Base-by-base conservation (phyloP, 2,888 invertebrate species). In the Panopea generosa region DNA sequence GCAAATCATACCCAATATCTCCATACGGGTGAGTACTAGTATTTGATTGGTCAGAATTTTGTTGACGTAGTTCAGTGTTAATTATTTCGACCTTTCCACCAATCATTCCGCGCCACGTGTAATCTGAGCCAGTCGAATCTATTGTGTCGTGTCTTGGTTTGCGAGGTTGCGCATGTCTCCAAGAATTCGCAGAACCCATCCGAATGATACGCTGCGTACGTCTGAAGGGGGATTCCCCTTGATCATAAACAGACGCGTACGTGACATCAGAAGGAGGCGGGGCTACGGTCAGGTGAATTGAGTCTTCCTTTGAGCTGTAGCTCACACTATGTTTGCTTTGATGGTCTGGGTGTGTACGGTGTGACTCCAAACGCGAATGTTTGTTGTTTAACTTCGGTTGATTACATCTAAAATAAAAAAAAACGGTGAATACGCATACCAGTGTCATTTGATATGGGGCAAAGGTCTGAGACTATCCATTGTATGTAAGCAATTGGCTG, bases 171-270 rank as follows among this genome's bases (percentile, higher is more conserved):
- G 72, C 61, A 7, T 68, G 60, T 20, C 78, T 45, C 78, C 78
- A 78, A 1, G 74, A 53, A 24, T 74, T 78, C 1, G 78, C 78
- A n/a, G 78, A 78, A n/a, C 78, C 78, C 78, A 78, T 74, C 20
- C 70, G 55, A 33, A 78, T 78, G 7, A 78, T 57, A 22, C 74
- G 56, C 24, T 78, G 74, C 2, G 70, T 78, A 16, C 78, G 66
- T 9, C 78, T 57, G 60, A 78, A 78, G 0, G 78, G 78, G 0
- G 78, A 78, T 33, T 78, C 78, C 2, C 45, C 60, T 45, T 75
- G 50, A 27, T 78, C 71, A 49, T 74, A 78, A 22, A 78, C 78
- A 16, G 74, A 70, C 59, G 74, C 78, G 55, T 78, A 78, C 0
- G 74, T 78, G 24, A 74, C 61, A 29, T 78, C 78, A 6, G 24